Evolutionary conservation across 2,113 vertebrate species (phyloP), one percentile per base, ranked within the genome.

Genomic region (Strigops habroptila): DNA sequence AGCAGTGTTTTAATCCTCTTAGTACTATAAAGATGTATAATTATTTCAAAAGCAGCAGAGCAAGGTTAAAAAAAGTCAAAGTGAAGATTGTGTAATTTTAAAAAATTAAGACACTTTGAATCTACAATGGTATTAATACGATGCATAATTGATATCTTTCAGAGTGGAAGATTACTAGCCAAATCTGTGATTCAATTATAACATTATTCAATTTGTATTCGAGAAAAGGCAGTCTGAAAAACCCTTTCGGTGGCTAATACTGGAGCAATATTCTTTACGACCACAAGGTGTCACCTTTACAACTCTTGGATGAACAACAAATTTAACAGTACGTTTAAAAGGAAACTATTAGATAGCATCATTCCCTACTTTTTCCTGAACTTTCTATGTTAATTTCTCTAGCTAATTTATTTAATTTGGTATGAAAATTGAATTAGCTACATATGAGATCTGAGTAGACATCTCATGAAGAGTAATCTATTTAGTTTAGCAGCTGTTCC

Each of bases 211-310:
- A 8, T 28, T 55, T 49, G 14, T 33, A 16, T 77, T 12, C 10
- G 6, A n/a, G 27, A 57, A 52, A 90, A 65, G 13, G 33, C 43
- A 44, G 11, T 68, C 81, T 67, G 63, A 84, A 78, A 62, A 18
- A 73, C 3, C 12, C 12, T 84, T 64, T 49, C 1, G 0, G 25
- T 12, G 14, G 13, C 18, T 41, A 25, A n/a, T 64, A 39, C 13
- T 28, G n/a, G 21, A 67, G 83, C 70, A 93, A 83, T 93, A 77
- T 35, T 51, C 28, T 74, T 83, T 43, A 25, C 35, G 82, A 89
- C 97, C 97, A 97, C 95, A 92, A 2, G 96, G 68, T 96, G 97
- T 97, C 97, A 90, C 94, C 88, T 93, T 92, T 63, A 90, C 57
- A 86, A 94, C 37, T 87, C 83, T 39, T 35, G 25, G 35, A 64